Evolutionary conservation across 2,888 invertebrate species (phyloP).

Genomic region (Agrotis ipsilon): DNA sequence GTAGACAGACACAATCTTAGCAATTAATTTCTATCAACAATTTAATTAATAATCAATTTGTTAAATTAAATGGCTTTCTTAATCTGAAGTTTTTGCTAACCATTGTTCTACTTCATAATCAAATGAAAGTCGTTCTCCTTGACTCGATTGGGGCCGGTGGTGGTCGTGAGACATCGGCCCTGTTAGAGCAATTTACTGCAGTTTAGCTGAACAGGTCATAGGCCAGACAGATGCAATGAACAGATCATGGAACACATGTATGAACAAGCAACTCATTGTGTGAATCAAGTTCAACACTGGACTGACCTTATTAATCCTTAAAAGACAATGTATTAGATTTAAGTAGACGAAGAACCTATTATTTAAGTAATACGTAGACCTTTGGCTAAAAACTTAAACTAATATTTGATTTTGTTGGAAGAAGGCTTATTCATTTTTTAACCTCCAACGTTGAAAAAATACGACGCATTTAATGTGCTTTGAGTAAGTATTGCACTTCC

Average conservation of each 20-base stretch:
- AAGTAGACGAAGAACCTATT: neutral
- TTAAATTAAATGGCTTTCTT: slow-evolving; percentile 18
- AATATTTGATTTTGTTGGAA: neutral
- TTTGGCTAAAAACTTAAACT: neutral
- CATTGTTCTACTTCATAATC: slow-evolving; percentile 38
- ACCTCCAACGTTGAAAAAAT: too few species aligned
- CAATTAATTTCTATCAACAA: slow-evolving; percentile 20
- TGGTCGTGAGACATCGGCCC: slow-evolving; percentile 25
- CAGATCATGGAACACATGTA: slow-evolving; percentile 10
- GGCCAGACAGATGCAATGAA: slow-evolving; percentile 53
- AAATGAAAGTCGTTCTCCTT: slow-evolving; percentile 56
- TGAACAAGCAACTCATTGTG: neutral
- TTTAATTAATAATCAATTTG: slow-evolving; percentile 16
- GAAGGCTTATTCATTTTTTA: neutral
- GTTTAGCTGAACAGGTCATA: slow-evolving; percentile 51
- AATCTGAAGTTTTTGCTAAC: slow-evolving; percentile 4
- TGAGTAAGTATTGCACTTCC: too few species aligned
- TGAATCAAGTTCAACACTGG: slow-evolving; percentile 4
- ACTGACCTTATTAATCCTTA: too few species aligned
- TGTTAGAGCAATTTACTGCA: slow-evolving; percentile 58
- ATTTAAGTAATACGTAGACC: neutral
- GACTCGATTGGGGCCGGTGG: slow-evolving; percentile 29
- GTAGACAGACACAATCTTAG: neutral
- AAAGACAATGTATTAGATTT: neutral
- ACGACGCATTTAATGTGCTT: too few species aligned